Percentiles rank a stretch among this genome's conserved stretches.
phyloP scores from a whole-genome alignment of 1,140 invertebrate species.

The Papilio glaucus region DNA sequence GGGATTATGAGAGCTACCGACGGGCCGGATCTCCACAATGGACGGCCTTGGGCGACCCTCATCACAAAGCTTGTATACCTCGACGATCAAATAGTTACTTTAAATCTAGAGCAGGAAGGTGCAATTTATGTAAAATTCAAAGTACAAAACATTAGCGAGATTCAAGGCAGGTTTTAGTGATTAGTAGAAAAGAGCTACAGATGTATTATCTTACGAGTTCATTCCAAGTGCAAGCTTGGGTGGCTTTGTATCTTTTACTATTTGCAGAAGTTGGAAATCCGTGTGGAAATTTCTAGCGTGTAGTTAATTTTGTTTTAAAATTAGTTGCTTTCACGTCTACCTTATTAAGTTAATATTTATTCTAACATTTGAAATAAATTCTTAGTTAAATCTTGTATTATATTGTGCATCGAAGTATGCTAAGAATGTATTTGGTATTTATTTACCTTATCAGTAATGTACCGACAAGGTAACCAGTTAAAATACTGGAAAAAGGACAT shows the following conservation, averaged over 20 bases:
- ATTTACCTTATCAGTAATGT: too few species aligned
- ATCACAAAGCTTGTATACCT: conserved; percentile 31
- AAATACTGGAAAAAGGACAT: too few species aligned
- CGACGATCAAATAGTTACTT: background rate
- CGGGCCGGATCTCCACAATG: conserved; percentile 64
- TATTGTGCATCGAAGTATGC: too few species aligned
- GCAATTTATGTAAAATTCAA: background rate
- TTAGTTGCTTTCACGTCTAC: too few species aligned
- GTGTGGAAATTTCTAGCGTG: too few species aligned
- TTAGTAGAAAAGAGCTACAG: conserved; percentile 30
- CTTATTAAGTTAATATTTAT: too few species aligned
- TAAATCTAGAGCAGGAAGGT: conserved; percentile 11
- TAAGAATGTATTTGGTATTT: too few species aligned
- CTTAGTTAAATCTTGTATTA: too few species aligned
- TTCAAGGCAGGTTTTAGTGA: conserved; percentile 35
- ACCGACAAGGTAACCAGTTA: too few species aligned
- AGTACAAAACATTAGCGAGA: conserved; percentile 3
- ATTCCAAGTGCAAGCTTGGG: background rate
- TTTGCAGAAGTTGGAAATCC: background rate
- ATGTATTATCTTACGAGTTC: conserved; percentile 1
- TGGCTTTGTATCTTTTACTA: background rate
- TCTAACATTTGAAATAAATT: too few species aligned
- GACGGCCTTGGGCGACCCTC: conserved; percentile 74
- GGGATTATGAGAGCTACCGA: conserved; percentile 38
- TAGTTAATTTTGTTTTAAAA: too few species aligned